These are phyloP conservation scores for Ctenoplectra terminalis DNA, from an alignment of 1,140 invertebrate genomes.

Conservation along the genomic window DNA sequence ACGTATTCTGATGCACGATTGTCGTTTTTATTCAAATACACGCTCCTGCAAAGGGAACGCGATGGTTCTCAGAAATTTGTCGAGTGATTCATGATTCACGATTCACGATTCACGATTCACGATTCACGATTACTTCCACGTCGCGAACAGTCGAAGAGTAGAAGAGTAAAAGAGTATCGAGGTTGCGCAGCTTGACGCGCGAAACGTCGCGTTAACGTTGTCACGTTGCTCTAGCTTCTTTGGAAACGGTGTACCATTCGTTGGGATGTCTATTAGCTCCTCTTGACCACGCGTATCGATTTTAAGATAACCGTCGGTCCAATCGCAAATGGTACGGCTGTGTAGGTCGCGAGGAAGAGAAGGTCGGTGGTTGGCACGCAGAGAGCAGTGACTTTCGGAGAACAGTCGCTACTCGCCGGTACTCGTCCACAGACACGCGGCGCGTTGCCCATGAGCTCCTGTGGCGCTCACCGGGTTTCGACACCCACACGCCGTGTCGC, in stretches of 20 bases:
- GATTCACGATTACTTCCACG: too few relatives aligned
- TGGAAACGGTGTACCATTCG: too few relatives aligned
- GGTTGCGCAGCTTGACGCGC: slow-evolving; percentile 12
- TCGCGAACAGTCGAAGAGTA: neutral
- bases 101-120: neutral
- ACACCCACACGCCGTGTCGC: slow-evolving; percentile 81
- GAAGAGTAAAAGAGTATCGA: too few relatives aligned
- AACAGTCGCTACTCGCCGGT: slow-evolving; percentile 30
- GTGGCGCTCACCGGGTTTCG: slow-evolving; percentile 80
- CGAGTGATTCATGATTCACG: slow-evolving; percentile 57
- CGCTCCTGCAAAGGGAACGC: slow-evolving; percentile 67
- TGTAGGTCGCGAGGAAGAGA: neutral
- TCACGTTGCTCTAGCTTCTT: neutral
- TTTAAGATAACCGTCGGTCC: neutral
- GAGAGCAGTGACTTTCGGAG: neutral
- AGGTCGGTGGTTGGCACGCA: neutral
- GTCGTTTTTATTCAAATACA: slow-evolving; percentile 74
- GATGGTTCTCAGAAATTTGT: slow-evolving; percentile 59
- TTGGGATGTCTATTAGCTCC: too few relatives aligned
- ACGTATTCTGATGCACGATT: slow-evolving; percentile 69
- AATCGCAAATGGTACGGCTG: neutral
- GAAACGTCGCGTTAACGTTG: slow-evolving; percentile 39
- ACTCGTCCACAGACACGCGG: slow-evolving; percentile 52
- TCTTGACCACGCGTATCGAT: too few relatives aligned
- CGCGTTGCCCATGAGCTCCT: slow-evolving; percentile 71